Base-by-base conservation (phyloP, 1,140 invertebrate species). In the Hyles euphorbiae region DNA sequence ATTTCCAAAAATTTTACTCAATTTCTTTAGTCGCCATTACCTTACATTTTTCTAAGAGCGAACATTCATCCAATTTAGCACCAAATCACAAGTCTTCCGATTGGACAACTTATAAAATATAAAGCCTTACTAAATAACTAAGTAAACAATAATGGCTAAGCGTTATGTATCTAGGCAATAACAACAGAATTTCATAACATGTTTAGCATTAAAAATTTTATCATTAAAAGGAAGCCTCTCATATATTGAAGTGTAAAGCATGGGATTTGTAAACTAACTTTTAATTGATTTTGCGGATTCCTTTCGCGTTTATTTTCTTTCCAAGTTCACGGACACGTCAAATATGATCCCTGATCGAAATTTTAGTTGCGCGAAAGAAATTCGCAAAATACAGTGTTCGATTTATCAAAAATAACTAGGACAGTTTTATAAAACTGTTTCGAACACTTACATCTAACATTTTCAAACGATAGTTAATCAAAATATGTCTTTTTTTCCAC, bases 21-120 rank as follows among this genome's bases (percentile, higher is more conserved):
- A 75, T 73, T 71, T 65, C 55, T 60, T 63, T 73, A 65, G 53
- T 66, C 60, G 34, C 60, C 49, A 56, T 45, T 46, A 22, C 53
- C 62, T 71, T 70, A 70, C 63, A 66, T 75, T 76, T 72, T 72
- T 65, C 70, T 84, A 83, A 71, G 7, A 54, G 53, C 74, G 73
- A 83, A 83, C 73, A 69, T 80, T 77, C 70, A 78, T 77, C 77
- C 73, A 84, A 83, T 87, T 88, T 88, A 88, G 85, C 85, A 88
- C 85, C 85, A 87, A 87, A 83, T 79, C 82, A 68, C 81, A 80
- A 88, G 85, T 88, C 85, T 88, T 88, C 83, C 83, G 85, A 88
- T 87, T 83, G 67, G 72, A 78, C 70, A 86, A 77, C 68, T 77
- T 81, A 82, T 65, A 75, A 73, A 75, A 73, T 75, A 86, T 83